Percentiles rank a stretch among this genome's conserved stretches.
These are phyloP conservation scores for Microctenopoma stevenorrisi DNA, from an alignment of 2,797 vertebrate genomes.

Conservation along the genomic window DNA sequence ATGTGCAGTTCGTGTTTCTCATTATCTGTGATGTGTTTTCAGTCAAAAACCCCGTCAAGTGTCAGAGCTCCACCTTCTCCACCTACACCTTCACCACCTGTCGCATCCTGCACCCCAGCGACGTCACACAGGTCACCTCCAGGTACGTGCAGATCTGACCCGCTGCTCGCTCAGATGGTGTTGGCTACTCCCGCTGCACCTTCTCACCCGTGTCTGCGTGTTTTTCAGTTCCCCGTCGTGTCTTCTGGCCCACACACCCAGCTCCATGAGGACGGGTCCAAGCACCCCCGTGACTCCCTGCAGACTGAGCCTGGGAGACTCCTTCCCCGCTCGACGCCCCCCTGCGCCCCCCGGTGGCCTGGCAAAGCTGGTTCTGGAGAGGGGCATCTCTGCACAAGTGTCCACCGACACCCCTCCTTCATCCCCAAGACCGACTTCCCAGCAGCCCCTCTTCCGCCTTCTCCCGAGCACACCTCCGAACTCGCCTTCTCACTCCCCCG, in stretches of 20 bases:
- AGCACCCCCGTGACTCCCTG: constrained; percentile 89
- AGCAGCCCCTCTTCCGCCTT: constrained; percentile 63
- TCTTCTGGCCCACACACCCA: constrained; percentile 79
- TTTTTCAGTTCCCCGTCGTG: constrained; percentile 67
- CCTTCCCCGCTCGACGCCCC: constrained; percentile 84
- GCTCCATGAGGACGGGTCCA: constrained; percentile 83
- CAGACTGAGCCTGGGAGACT: constrained; percentile 89
- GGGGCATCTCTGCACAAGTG: constrained; percentile 94
- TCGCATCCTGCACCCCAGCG: constrained; percentile 94
- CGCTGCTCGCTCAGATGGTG: no score
- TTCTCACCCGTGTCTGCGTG: constrained; percentile 1
- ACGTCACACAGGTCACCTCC: constrained; percentile 93
- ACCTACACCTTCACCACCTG: constrained; percentile 98
- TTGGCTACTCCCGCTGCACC: no score
- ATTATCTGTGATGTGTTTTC: constrained; percentile 43
- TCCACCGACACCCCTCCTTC: constrained; percentile 75
- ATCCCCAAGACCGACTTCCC: constrained; percentile 38
- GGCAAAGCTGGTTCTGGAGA: constrained; percentile 91
- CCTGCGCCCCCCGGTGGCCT: constrained; percentile 82
- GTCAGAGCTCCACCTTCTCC: constrained; percentile 92
- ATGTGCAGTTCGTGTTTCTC: not conserved
- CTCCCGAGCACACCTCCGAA: constrained; percentile 91
- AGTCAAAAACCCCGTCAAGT: constrained; percentile 94
- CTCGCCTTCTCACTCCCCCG: constrained; percentile 87
- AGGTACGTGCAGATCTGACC: constrained; percentile 74